Evolutionary conservation across 2,888 invertebrate species (phyloP).

Genomic region (Pyrrhosoma nymphula): DNA sequence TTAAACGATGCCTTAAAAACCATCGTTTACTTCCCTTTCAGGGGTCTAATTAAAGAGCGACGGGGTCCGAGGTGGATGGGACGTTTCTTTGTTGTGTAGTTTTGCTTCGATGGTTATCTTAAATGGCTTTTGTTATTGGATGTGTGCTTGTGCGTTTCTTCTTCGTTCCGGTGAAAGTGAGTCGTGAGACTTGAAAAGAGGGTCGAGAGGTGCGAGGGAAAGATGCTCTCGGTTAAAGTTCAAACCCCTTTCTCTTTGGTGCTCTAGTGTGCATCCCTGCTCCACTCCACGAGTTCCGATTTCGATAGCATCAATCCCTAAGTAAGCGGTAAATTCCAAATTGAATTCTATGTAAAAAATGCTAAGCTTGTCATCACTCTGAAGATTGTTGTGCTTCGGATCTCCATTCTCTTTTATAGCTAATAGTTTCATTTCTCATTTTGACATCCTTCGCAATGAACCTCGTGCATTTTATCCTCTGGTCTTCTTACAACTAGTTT

Average conservation of each 20-base stretch:
- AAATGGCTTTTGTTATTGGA: not conserved
- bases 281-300: no score
- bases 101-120: conserved; percentile 14
- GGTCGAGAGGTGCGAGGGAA: not conserved
- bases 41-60: not conserved
- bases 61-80: not conserved
- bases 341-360: no score
- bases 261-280: not conserved
- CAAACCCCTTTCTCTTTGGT: not conserved
- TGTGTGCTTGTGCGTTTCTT: not conserved
- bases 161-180: not conserved
- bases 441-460: no score
- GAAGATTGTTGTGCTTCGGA: no score
- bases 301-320: no score
- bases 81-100: not conserved
- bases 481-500: no score
- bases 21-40: not conserved
- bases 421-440: no score
- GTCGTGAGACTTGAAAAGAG: not conserved
- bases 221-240: not conserved
- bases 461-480: no score
- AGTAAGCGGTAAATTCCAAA: no score
- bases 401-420: no score
- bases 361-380: no score
- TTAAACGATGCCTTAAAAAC: not conserved